Conservation (phyloP, 2,113 vertebrate genomes). For the Chelonoidis abingdonii region DNA sequence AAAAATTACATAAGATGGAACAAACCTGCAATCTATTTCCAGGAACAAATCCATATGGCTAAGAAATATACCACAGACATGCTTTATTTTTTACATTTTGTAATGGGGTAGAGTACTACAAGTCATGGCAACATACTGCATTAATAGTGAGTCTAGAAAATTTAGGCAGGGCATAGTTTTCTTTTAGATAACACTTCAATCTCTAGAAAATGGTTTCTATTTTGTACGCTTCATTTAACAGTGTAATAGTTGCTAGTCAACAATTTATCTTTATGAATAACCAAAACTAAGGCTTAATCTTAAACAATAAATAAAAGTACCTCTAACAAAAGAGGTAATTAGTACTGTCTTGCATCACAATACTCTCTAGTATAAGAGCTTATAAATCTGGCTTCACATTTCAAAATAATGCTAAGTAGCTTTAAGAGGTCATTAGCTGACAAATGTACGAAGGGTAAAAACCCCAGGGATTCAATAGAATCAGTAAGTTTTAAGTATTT, state of each 20-base stretch:
- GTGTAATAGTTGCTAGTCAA: background rate
- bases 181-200: background rate
- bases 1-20: background rate
- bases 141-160: conserved; percentile 38
- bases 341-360: background rate
- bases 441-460: background rate
- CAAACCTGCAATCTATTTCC: background rate
- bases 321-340: background rate
- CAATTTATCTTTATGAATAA: background rate
- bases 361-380: conserved; percentile 6
- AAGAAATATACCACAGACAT: background rate
- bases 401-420: background rate
- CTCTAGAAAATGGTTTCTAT: background rate
- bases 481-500: conserved; percentile 34
- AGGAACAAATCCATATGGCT: background rate
- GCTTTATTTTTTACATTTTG: conserved; percentile 44
- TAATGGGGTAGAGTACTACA: background rate
- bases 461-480: conserved; percentile 52
- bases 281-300: conserved; percentile 13
- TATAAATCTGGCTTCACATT: background rate
- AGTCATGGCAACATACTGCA: background rate
- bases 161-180: background rate
- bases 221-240: background rate
- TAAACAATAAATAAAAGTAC: background rate
- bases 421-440: background rate